Conservation (phyloP, 2,888 invertebrate species). For the Cephalotes varians region DNA sequence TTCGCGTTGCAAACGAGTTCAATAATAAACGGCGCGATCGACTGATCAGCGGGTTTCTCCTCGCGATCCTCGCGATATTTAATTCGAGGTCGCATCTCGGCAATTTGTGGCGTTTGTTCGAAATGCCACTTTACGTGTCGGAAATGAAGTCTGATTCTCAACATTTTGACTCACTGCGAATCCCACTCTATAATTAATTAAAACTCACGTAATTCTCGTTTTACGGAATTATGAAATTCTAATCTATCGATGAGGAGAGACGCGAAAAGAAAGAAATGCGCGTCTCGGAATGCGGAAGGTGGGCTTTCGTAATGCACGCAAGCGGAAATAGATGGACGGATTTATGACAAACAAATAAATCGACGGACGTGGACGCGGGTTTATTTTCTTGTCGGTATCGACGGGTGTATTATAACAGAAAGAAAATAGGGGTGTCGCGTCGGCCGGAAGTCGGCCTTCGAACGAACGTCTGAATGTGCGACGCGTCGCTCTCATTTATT, state of each 20-base stretch:
- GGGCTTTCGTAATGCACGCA: slow-evolving; percentile 15
- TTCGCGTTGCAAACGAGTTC: slow-evolving; percentile 65
- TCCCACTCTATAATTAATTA: not conserved
- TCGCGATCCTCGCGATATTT: slow-evolving; percentile 66
- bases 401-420: not conserved
- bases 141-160: slow-evolving; percentile 7
- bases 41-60: slow-evolving; percentile 69
- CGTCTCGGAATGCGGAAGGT: not conserved
- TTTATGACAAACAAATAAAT: slow-evolving; percentile 66
- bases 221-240: not conserved
- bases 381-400: slow-evolving; percentile 60
- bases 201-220: not conserved
- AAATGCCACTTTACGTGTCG: not conserved
- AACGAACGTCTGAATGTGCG: slow-evolving; percentile 2
- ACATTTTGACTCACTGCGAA: not conserved
- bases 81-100: slow-evolving; percentile 33
- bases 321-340: slow-evolving; percentile 52
- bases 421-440: slow-evolving; percentile 21
- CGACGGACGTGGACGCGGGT: slow-evolving; percentile 53
- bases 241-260: not conserved
- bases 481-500: slow-evolving; percentile 29
- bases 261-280: not conserved
- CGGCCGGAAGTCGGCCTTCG: not conserved
- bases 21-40: slow-evolving; percentile 76
- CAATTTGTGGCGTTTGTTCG: not conserved